Conservation (phyloP, 2,797 vertebrate species). For the Hydrolagus colliei region DNA sequence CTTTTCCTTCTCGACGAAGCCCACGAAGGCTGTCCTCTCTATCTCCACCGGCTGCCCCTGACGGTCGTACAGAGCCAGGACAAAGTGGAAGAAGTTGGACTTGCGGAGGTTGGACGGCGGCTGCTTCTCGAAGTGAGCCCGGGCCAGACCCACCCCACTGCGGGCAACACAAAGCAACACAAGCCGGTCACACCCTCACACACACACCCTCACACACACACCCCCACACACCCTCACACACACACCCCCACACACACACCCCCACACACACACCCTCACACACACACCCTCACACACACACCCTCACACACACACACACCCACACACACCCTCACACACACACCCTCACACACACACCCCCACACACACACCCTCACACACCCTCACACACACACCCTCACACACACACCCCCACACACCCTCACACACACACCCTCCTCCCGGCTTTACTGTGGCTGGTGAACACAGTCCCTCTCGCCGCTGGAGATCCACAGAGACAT, state of each 20-base stretch:
- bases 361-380: too few species aligned
- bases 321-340: too few species aligned
- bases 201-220: background rate
- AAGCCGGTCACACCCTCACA: background rate
- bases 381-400: slow-evolving; percentile 1
- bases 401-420: too few species aligned
- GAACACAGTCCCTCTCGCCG: background rate
- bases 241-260: too few species aligned
- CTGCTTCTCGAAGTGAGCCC: slow-evolving; percentile 98
- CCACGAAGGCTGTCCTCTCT: slow-evolving; percentile 91
- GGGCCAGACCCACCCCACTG: slow-evolving; percentile 94
- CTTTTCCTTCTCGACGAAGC: slow-evolving; percentile 97
- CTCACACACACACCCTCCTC: background rate
- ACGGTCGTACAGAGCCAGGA: slow-evolving; percentile 92
- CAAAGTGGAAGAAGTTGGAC: slow-evolving; percentile 99
- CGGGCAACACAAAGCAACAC: slow-evolving; percentile 52
- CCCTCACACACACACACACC: slow-evolving; percentile 28
- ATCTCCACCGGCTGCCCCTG: slow-evolving; percentile 98
- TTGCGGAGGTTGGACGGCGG: slow-evolving; percentile 95
- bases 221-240: background rate
- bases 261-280: slow-evolving; percentile 4
- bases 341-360: slow-evolving; percentile 26
- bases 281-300: too few species aligned
- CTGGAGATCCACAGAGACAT: too few species aligned
- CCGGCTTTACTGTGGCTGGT: background rate